Evolutionary conservation across 1,140 invertebrate genomes (phyloP).

Genomic region (Anoplophora glabripennis): DNA sequence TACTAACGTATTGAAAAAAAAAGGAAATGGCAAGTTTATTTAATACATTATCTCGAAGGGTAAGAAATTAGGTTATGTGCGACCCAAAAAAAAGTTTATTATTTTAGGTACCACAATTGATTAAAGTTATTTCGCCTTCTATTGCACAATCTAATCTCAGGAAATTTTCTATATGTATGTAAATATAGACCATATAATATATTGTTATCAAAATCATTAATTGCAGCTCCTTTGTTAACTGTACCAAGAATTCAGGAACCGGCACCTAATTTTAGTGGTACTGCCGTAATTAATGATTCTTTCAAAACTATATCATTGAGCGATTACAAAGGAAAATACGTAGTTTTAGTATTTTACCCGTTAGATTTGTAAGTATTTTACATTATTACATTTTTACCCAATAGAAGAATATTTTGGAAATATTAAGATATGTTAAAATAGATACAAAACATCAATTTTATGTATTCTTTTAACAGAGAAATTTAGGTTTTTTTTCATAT

Average conservation of each 20-base stretch:
- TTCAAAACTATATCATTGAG: slow-evolving; percentile 85
- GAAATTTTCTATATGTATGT: slow-evolving; percentile 30
- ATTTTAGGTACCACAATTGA: slow-evolving; percentile 34
- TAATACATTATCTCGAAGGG: slow-evolving; percentile 22
- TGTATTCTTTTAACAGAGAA: too few species aligned
- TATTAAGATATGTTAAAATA: too few species aligned
- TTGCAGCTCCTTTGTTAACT: slow-evolving; percentile 35
- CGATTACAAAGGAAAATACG: slow-evolving; percentile 92
- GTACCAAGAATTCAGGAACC: slow-evolving; percentile 68
- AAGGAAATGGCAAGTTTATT: slow-evolving; percentile 29
- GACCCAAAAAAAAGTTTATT: not conserved
- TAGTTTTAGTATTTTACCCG: slow-evolving; percentile 92
- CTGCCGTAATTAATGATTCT: slow-evolving; percentile 83
- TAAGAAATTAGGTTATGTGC: slow-evolving; percentile 8
- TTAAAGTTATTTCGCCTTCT: slow-evolving; percentile 17
- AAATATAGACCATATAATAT: not conserved
- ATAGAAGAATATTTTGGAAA: too few species aligned
- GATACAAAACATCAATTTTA: too few species aligned
- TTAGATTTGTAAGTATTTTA: slow-evolving; percentile 79
- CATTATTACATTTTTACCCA: not conserved
- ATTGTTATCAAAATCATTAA: slow-evolving; percentile 22
- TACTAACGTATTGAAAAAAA: too few species aligned
- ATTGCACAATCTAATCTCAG: slow-evolving; percentile 20
- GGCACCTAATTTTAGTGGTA: slow-evolving; percentile 84
- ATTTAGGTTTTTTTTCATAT: too few species aligned